Base-by-base conservation (phyloP, 2,113 vertebrate species). In the Arenaria interpres region DNA sequence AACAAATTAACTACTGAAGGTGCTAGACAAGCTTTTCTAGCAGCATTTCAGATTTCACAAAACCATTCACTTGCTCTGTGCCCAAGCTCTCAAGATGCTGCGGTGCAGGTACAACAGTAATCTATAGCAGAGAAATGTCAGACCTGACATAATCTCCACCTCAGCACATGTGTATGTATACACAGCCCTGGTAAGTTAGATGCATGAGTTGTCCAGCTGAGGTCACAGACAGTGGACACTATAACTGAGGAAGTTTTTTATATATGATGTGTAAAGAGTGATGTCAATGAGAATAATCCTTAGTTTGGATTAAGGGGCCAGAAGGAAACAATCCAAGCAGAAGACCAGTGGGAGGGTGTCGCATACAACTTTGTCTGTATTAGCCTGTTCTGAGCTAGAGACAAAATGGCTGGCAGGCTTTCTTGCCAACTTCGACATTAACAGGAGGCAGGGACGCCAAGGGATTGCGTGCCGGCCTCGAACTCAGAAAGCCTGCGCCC, bases 401-500 rank as follows among this genome's bases (percentile, higher is more conserved):
- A 74, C 75, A 67, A 75, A 81, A 78, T 60, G 85, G 33, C 64
- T 90, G 60, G 30, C 73, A 63, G 56, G 39, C 46, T 69, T 81
- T 81, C 68, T 71, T 80, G 72, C 59, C 80, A 84, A 12, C 51
- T 64, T 54, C 2, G 3, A 28, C 46, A 24, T 51, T 57, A 71
- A 18, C 24, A 77, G 64, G 64, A 92, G 59, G 27, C 76, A 32
- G 7, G 3, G 60, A 92, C 84, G 63, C 73, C 64, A 48, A 78
- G 7, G 3, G 51, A 22, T 60, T 37, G 68, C 0, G 0, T 53
- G 51, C 59, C 0, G 5, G 68, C 30, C 72, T 92, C 0, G 0
- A 22, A 45, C n/a, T 59, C 19, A 0, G 81, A 69, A 76, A 91
- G 76, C 54, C 48, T 28, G 64, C 1, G 2, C 46, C 45, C 72